phyloP scores from a whole-genome alignment of 23 tunicate genomes.

The Halocynthia aurantium region DNA sequence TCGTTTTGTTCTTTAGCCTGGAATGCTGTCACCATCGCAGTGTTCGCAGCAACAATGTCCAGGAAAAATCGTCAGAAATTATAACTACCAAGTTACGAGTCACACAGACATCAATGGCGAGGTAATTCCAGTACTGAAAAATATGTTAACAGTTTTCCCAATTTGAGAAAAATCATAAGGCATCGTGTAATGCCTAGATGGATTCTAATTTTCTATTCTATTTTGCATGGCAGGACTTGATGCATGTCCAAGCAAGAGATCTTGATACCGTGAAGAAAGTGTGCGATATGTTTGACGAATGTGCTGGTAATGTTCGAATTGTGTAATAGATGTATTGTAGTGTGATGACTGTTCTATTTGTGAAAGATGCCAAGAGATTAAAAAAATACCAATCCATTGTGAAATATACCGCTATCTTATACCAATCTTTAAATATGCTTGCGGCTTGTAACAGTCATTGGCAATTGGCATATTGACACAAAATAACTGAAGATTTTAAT shows the following conservation, averaged over 20 bases:
- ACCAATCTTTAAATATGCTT: too few relatives aligned
- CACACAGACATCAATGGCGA: slow-evolving; percentile 14
- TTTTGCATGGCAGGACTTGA: slow-evolving; percentile 39
- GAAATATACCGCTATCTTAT: too few relatives aligned
- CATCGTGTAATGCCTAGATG: not conserved
- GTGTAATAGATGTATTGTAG: not conserved
- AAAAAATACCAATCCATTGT: too few relatives aligned
- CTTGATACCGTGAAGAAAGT: slow-evolving; percentile 44
- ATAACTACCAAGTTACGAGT: slow-evolving; percentile 1
- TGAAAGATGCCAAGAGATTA: too few relatives aligned
- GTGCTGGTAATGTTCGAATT: slow-evolving; percentile 35
- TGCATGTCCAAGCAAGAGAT: slow-evolving; percentile 68
- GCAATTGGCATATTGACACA: too few relatives aligned
- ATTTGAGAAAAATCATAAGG: not conserved
- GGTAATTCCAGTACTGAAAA: not conserved
- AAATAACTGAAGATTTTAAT: too few relatives aligned
- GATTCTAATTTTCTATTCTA: not conserved
- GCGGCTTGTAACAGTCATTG: too few relatives aligned
- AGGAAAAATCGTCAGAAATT: not conserved
- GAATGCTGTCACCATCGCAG: not conserved
- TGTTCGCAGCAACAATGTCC: slow-evolving; percentile 14
- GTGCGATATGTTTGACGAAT: slow-evolving; percentile 74
- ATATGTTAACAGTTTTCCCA: not conserved
- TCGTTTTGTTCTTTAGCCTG: too few relatives aligned
- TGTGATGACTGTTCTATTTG: too few relatives aligned